These are phyloP conservation scores for Tachysurus fulvidraco DNA, from an alignment of 2,113 vertebrate species.

Conservation along the genomic window DNA sequence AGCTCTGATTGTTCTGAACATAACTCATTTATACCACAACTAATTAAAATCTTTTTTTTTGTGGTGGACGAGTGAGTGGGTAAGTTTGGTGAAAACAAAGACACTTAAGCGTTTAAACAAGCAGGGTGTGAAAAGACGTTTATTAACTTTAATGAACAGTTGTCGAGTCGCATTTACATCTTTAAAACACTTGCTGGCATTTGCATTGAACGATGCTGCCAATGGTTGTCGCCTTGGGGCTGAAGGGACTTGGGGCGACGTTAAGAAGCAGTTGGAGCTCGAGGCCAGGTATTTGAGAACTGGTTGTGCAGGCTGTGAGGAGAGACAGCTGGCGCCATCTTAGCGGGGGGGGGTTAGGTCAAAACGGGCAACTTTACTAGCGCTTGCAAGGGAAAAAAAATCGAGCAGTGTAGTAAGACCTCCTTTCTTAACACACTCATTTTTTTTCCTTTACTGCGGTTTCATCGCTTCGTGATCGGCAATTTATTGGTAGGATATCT, in stretches of 20 bases:
- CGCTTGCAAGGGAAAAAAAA: not conserved
- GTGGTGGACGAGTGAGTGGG: not conserved
- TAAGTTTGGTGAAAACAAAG: not conserved
- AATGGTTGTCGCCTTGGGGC: not conserved
- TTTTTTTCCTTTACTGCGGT: not conserved
- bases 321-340: slow-evolving; percentile 5
- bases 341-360: not conserved
- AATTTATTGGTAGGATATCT: not conserved
- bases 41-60: not conserved
- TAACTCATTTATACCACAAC: not conserved
- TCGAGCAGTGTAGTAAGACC: not conserved
- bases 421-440: not conserved
- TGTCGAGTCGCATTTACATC: not conserved
- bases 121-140: not conserved
- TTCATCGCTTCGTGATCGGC: not conserved
- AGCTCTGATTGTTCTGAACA: not conserved
- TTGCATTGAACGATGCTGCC: not conserved
- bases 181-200: slow-evolving; percentile 20
- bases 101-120: not conserved
- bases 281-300: slow-evolving; percentile 43
- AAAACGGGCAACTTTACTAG: not conserved
- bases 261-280: slow-evolving; percentile 40
- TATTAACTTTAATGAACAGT: not conserved
- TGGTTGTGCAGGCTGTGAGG: slow-evolving; percentile 46
- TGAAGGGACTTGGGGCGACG: not conserved